Evolutionary conservation across 1,140 invertebrate species (phyloP).

Genomic region (Drosophila leontia): DNA sequence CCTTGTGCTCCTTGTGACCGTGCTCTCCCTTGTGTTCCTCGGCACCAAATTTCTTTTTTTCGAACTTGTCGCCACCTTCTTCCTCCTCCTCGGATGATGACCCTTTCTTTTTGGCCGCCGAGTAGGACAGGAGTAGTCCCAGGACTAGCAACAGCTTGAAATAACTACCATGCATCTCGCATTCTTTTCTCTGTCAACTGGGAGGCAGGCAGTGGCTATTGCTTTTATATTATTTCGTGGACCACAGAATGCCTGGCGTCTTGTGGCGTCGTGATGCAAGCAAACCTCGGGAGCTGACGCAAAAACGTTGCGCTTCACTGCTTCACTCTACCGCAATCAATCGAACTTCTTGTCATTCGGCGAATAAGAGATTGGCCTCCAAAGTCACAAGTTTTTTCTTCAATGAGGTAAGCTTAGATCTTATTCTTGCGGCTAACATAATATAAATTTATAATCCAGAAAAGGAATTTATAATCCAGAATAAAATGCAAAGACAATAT

Average conservation of each 20-base stretch:
- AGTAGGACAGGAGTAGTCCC: slow-evolving; percentile 65
- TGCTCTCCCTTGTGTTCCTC: slow-evolving; percentile 87
- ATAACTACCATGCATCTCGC: slow-evolving; percentile 51
- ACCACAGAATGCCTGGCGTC: slow-evolving; percentile 51
- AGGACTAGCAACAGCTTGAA: slow-evolving; percentile 72
- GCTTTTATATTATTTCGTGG: slow-evolving; percentile 61
- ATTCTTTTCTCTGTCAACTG: slow-evolving; percentile 41
- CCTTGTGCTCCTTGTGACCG: slow-evolving; percentile 86
- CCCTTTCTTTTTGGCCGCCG: slow-evolving; percentile 73
- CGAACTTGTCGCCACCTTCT: slow-evolving; percentile 85
- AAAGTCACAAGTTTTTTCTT: slow-evolving; percentile 1
- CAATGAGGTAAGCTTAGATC: not conserved
- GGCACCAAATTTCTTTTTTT: slow-evolving; percentile 85
- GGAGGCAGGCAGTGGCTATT: not conserved
- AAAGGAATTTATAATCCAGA: not conserved
- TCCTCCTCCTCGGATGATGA: slow-evolving; percentile 79
- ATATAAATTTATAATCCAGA: not conserved
- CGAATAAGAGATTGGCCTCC: slow-evolving; percentile 43
- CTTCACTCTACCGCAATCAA: slow-evolving; percentile 19
- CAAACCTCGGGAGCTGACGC: slow-evolving; percentile 39
- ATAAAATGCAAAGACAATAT: not conserved
- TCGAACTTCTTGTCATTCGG: slow-evolving; percentile 11
- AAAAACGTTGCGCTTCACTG: slow-evolving; percentile 61
- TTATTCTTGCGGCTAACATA: not conserved
- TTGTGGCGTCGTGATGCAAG: slow-evolving; percentile 55